Evolutionary conservation across 2,888 invertebrate species (phyloP).

Genomic region (Aphidius colemani): DNA sequence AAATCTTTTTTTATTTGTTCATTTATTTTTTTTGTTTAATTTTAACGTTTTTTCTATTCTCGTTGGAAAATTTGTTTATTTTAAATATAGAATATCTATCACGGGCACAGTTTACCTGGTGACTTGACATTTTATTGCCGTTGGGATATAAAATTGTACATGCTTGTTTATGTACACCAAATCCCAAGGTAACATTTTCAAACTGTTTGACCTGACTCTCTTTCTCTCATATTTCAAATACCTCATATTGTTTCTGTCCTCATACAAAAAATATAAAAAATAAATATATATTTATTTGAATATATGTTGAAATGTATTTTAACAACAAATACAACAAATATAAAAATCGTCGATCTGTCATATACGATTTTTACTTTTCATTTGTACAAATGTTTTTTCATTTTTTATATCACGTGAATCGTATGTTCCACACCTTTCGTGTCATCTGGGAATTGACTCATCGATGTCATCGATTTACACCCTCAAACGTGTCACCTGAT

Average conservation of each 20-base stretch:
- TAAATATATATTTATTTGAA: conserved; percentile 14
- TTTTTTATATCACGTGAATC: too few species aligned
- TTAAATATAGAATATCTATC: conserved; percentile 39
- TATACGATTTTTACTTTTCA: too few species aligned
- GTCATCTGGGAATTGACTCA: conserved; percentile 13
- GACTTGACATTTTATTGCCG: conserved; percentile 20
- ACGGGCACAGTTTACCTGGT: conserved; percentile 17
- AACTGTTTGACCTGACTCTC: background rate
- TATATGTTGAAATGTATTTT: conserved; percentile 14
- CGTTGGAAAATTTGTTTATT: conserved; percentile 34
- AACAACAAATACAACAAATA: conserved; percentile 14
- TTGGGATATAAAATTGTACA: conserved; percentile 22
- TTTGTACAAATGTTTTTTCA: too few species aligned
- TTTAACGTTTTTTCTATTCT: too few species aligned
- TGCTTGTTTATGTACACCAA: conserved; percentile 25
- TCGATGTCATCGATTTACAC: conserved; percentile 24
- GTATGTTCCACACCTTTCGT: background rate
- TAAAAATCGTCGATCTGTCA: too few species aligned
- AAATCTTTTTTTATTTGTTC: background rate
- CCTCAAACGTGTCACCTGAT: conserved; percentile 18
- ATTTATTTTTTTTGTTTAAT: too few species aligned
- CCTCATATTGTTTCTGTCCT: conserved; percentile 4
- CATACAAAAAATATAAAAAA: conserved; percentile 21
- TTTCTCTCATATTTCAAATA: too few species aligned
- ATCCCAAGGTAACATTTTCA: conserved; percentile 29